These are phyloP conservation scores for Megathymus violae DNA, from an alignment of 1,140 invertebrate genomes.

Conservation along the genomic window DNA sequence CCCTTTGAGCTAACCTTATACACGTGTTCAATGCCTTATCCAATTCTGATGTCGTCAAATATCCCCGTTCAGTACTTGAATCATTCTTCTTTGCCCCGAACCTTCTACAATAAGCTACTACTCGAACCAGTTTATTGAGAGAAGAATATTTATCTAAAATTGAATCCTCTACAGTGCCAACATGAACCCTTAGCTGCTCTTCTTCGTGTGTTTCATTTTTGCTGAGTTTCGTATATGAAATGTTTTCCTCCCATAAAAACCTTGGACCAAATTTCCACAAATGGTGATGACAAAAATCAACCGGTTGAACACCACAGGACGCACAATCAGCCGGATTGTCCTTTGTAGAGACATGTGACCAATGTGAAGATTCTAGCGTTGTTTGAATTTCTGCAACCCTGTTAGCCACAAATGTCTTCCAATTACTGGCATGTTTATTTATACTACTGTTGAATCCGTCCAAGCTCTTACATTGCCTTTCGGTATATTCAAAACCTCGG, in stretches of 20 bases:
- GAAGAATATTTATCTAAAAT: neutral
- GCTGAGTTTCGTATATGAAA: neutral
- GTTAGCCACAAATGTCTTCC: conserved; percentile 39
- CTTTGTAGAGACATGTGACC: conserved; percentile 34
- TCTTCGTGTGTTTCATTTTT: neutral
- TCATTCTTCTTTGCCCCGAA: neutral
- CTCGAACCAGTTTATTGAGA: neutral
- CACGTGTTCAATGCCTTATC: neutral
- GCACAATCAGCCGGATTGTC: conserved; percentile 75
- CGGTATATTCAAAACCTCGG: conserved; percentile 19
- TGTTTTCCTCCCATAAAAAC: conserved; percentile 15
- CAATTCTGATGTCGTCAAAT: neutral
- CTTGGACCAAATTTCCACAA: conserved; percentile 29
- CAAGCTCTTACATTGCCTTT: conserved; percentile 29
- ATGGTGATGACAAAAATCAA: conserved; percentile 7
- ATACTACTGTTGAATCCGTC: conserved; percentile 37
- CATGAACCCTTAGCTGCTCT: neutral
- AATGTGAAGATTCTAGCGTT: conserved; percentile 23
- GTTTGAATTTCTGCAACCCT: conserved; percentile 33
- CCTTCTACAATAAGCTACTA: neutral
- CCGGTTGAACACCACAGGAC: conserved; percentile 56
- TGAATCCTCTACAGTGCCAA: neutral
- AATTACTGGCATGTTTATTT: conserved; percentile 34
- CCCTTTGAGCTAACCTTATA: neutral
- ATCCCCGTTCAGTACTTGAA: neutral